Evolutionary conservation across 2,797 vertebrate genomes (phyloP).

Genomic region (Eulemur coronatus): DNA sequence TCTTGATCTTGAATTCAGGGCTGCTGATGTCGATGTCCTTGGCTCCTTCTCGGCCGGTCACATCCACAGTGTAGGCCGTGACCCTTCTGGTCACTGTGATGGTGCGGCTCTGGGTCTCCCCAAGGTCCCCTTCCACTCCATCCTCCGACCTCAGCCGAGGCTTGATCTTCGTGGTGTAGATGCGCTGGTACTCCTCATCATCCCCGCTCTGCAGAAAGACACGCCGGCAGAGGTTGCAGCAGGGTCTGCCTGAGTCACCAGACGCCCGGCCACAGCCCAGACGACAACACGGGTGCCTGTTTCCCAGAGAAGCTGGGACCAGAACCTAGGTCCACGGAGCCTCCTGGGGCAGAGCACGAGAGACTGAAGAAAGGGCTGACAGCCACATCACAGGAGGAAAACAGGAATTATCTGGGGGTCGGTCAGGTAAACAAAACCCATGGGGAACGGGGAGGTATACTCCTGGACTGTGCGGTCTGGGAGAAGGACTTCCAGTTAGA

Average conservation of each 20-base stretch:
- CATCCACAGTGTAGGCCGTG: conserved; percentile 96
- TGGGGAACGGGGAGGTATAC: too few species aligned
- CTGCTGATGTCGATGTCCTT: conserved; percentile 88
- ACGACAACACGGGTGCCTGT: background rate
- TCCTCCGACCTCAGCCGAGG: conserved; percentile 95
- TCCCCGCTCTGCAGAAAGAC: conserved; percentile 91
- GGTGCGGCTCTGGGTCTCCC: conserved; percentile 93
- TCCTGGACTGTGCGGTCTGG: background rate
- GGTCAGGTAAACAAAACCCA: background rate
- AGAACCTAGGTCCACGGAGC: background rate
- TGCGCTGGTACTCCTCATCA: conserved; percentile 95
- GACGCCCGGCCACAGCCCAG: conserved; percentile 49
- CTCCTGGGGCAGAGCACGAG: background rate
- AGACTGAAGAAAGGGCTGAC: background rate
- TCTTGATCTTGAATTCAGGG: conserved; percentile 87
- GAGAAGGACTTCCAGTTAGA: background rate
- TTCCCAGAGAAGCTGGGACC: conserved; percentile 6
- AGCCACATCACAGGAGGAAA: background rate
- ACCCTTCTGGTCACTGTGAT: conserved; percentile 95
- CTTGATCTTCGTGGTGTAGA: conserved; percentile 96
- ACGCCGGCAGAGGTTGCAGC: conserved; percentile 55
- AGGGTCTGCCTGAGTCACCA: background rate
- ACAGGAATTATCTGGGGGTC: background rate
- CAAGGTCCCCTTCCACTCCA: conserved; percentile 87
- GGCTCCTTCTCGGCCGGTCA: conserved; percentile 83